These are phyloP conservation scores for Crossocerus cetratus DNA, from an alignment of 2,888 invertebrate species.

Conservation along the genomic window DNA sequence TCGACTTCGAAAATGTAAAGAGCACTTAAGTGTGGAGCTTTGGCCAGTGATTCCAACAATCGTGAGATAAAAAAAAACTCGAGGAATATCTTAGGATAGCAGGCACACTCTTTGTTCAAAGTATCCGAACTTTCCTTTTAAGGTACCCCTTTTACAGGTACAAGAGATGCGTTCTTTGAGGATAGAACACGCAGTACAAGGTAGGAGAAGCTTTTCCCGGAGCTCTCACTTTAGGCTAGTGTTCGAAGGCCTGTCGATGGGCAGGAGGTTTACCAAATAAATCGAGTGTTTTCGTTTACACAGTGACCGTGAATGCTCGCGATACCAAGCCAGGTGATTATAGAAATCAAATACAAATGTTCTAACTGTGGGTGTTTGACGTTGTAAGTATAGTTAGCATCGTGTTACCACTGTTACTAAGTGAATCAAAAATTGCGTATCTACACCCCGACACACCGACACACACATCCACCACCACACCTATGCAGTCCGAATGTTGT, in stretches of 20 bases:
- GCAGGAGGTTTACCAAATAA: slow-evolving; percentile 55
- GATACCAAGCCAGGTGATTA: slow-evolving; percentile 37
- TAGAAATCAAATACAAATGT: slow-evolving; percentile 37
- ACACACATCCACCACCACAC: slow-evolving; percentile 11
- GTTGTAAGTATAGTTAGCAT: slow-evolving; percentile 31
- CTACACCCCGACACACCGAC: neutral
- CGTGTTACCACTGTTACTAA: slow-evolving; percentile 40
- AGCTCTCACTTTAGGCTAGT: slow-evolving; percentile 57
- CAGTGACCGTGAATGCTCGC: slow-evolving; percentile 24
- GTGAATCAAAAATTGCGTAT: slow-evolving; percentile 48
- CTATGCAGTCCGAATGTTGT: slow-evolving; percentile 32
- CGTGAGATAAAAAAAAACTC: slow-evolving; percentile 28
- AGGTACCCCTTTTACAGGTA: slow-evolving; percentile 70
- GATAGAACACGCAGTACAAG: slow-evolving; percentile 48
- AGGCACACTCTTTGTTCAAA: slow-evolving; percentile 45
- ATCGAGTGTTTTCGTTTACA: slow-evolving; percentile 47
- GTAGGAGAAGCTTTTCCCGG: slow-evolving; percentile 47
- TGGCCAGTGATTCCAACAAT: slow-evolving; percentile 45
- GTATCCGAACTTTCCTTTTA: slow-evolving; percentile 60
- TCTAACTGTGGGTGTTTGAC: slow-evolving; percentile 60
- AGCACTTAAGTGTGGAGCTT: slow-evolving; percentile 33
- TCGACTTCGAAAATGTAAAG: slow-evolving; percentile 35
- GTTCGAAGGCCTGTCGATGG: slow-evolving; percentile 44
- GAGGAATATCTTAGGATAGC: slow-evolving; percentile 34
- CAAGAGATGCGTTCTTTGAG: slow-evolving; percentile 53